Base-by-base conservation (phyloP, 2,113 vertebrate genomes). In the Caracal caracal region DNA sequence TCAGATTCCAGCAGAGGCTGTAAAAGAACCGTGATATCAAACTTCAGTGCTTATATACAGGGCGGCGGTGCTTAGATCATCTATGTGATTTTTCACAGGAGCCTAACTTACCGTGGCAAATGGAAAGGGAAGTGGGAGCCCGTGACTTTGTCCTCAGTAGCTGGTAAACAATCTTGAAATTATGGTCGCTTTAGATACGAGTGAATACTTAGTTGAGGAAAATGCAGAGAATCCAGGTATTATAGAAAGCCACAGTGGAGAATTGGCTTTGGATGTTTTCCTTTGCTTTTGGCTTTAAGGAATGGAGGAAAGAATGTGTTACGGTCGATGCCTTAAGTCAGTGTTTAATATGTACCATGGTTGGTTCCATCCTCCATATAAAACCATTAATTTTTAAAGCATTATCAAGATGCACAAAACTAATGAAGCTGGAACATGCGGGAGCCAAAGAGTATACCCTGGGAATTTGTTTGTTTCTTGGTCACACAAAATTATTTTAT, bases 401-500 rank as follows among this genome's bases (percentile, higher is more conserved):
- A 88, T 91, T 30, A 35, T 30, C 10, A 66, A 82, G 80, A 89
- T 22, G 33, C n/a, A 66, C 0, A 0, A 13, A 76, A 65, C 22
- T 22, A 59, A 59, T 61, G 47, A 35, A 61, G 37, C 66, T 6
- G 61, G 59, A 26, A 80, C 82, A 88, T 56, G 61, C 0, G 82
- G 68, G 59, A 97, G 53, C 0, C 10, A 88, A 97, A 97, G 97
- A 63, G 59, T 92, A 94, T 96, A 93, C 87, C 73, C 61, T 94
- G 88, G 71, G 40, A 0, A 0, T 95, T 97, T 97, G 47, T 95
- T 98, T 96, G 76, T 96, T 98, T 97, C 87, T 94, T 97, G 88
- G 92, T 97, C 61, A 56, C 22, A 97, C 94, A 97, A 98, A 89
- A 84, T 91, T 97, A 96, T 96, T 97, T 97, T 93, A 89, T 90